Percentiles rank a stretch among this genome's conserved stretches.
These are phyloP conservation scores for Pantala flavescens DNA, from an alignment of 1,140 invertebrate species.

Conservation along the genomic window DNA sequence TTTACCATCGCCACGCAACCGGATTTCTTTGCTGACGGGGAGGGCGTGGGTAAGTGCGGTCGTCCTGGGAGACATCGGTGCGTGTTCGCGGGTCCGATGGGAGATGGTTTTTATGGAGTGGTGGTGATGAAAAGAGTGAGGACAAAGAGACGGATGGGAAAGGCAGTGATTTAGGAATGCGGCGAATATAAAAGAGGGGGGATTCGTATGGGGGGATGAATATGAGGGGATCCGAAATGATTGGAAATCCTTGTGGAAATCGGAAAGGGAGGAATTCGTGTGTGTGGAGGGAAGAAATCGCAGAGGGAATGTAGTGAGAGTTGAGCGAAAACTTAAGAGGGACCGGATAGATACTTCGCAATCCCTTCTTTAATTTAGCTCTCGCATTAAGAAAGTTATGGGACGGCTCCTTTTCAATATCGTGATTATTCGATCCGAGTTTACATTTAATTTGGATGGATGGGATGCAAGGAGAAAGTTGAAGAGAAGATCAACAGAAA, in stretches of 20 bases:
- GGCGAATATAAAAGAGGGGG: not conserved
- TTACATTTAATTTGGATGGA: no score
- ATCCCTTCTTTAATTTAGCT: no score
- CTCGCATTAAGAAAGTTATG: no score
- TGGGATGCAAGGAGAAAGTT: no score
- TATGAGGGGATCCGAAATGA: not conserved
- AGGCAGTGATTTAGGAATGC: conserved; percentile 1
- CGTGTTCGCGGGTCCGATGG: not conserved
- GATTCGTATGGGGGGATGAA: not conserved
- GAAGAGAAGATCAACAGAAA: no score
- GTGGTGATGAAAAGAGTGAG: not conserved
- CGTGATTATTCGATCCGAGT: no score
- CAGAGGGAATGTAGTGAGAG: not conserved
- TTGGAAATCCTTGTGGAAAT: not conserved
- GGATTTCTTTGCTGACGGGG: no score
- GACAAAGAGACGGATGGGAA: not conserved
- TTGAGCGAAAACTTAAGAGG: not conserved
- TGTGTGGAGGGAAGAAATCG: not conserved
- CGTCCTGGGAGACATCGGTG: no score
- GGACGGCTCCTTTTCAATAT: no score
- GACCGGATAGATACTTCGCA: no score
- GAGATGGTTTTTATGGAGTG: not conserved
- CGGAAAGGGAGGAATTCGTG: not conserved
- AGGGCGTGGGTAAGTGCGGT: no score
- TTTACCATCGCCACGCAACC: no score